phyloP scores from a whole-genome alignment of 2,888 invertebrate genomes.

The Apodemia mormo region DNA sequence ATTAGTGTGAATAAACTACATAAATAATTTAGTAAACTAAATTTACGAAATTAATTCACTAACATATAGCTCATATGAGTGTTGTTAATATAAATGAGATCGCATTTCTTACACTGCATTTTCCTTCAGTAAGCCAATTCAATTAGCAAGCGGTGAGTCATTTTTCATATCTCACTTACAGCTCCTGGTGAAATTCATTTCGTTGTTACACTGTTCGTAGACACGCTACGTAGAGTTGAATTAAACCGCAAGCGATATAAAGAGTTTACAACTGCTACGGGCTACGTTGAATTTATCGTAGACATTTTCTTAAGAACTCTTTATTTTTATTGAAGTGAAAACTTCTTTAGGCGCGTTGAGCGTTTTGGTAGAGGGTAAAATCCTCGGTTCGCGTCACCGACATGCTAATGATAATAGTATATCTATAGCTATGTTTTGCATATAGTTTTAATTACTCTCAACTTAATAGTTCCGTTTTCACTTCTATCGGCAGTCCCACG shows the following conservation, averaged over 20 bases:
- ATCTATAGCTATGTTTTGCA: too few species aligned
- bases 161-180: constrained; percentile 12
- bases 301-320: not conserved
- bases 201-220: not conserved
- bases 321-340: too few species aligned
- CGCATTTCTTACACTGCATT: not conserved
- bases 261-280: not conserved
- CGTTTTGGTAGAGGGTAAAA: too few species aligned
- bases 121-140: constrained; percentile 3
- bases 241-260: constrained; percentile 9
- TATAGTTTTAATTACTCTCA: too few species aligned
- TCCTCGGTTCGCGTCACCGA: too few species aligned
- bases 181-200: not conserved
- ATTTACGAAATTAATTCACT: not conserved
- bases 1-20: too few species aligned
- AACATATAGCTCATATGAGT: not conserved
- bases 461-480: too few species aligned
- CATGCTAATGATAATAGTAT: too few species aligned
- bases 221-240: not conserved
- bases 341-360: too few species aligned
- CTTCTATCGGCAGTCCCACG: too few species aligned
- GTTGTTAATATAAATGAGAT: not conserved
- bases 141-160: not conserved
- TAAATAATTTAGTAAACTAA: not conserved
- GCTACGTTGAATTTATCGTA: not conserved